Conservation (phyloP, 2,888 invertebrate species). For the Flexamia atlantica region DNA sequence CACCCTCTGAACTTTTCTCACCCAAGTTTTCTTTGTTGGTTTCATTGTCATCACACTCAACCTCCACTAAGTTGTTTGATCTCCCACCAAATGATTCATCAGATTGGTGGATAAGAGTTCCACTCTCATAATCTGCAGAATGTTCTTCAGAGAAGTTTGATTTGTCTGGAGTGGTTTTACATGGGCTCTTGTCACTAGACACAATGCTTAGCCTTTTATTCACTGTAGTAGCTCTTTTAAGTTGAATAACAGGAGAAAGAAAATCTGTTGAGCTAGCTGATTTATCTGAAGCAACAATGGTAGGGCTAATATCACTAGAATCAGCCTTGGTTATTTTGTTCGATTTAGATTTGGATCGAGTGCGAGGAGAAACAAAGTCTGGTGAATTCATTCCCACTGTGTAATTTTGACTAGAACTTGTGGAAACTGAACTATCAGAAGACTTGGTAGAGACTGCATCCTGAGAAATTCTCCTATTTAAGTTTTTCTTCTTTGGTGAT, state of each 20-base stretch:
- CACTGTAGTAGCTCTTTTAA: background rate
- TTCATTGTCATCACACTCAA: background rate
- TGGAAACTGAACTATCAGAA: background rate
- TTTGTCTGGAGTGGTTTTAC: conserved; percentile 9
- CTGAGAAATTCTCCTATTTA: background rate
- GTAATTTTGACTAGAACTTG: conserved; percentile 17
- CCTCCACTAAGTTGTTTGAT: background rate
- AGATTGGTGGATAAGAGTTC: background rate
- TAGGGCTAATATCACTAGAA: background rate
- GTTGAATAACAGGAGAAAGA: conserved; percentile 1
- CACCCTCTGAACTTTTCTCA: background rate
- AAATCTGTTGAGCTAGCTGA: background rate
- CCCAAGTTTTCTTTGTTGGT: conserved; percentile 17
- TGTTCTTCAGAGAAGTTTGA: background rate
- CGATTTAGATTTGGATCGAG: background rate
- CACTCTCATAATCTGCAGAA: conserved; percentile 3
- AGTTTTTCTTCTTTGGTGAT: conserved; percentile 3
- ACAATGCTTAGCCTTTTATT: background rate
- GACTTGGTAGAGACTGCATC: conserved; percentile 4
- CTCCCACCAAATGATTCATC: background rate
- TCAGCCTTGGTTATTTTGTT: background rate
- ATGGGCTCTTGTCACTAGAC: background rate
- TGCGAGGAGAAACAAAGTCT: conserved; percentile 20
- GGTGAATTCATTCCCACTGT: background rate
- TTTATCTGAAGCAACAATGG: background rate